Evolutionary conservation across 2,797 vertebrate genomes (phyloP).

Genomic region (Protonibea diacanthus): DNA sequence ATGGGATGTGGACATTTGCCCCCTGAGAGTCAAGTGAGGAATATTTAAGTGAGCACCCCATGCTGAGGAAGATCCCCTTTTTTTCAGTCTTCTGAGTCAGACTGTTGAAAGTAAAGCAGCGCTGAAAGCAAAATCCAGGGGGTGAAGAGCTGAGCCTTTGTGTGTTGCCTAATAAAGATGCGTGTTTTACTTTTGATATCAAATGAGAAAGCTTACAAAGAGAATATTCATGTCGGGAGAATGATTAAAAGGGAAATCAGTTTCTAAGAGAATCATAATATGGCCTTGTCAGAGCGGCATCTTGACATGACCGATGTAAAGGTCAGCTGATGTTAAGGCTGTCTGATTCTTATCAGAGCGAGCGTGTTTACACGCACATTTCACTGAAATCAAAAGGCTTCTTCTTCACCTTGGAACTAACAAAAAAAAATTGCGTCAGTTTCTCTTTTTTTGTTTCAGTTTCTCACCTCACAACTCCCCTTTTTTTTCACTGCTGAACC

Average conservation of each 20-base stretch:
- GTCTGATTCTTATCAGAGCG: slow-evolving; percentile 17
- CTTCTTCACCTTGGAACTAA: neutral
- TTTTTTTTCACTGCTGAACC: neutral
- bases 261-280: slow-evolving; percentile 40
- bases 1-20: neutral
- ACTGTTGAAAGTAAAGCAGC: slow-evolving; percentile 4
- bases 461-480: neutral
- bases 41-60: slow-evolving; percentile 16
- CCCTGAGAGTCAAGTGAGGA: slow-evolving; percentile 8
- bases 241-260: slow-evolving; percentile 22
- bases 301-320: slow-evolving; percentile 8
- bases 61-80: slow-evolving; percentile 10
- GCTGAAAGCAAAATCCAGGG: slow-evolving; percentile 2
- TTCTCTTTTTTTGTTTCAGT: slow-evolving; percentile 6
- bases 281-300: neutral
- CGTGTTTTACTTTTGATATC: slow-evolving; percentile 38
- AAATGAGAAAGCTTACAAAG: slow-evolving; percentile 27
- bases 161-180: slow-evolving; percentile 31
- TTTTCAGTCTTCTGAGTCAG: slow-evolving; percentile 28
- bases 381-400: neutral
- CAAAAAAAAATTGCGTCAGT: neutral
- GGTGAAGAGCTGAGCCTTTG: slow-evolving; percentile 32
- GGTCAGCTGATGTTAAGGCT: slow-evolving; percentile 26
- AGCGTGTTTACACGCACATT: slow-evolving; percentile 10
- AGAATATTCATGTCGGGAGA: slow-evolving; percentile 46